A percentile compares a stretch with the other conserved stretches of the same genome.
Conservation (phyloP, 30 jellyfish, hydroid and myxozoan genomes). For the Chironex yamaguchii region DNA sequence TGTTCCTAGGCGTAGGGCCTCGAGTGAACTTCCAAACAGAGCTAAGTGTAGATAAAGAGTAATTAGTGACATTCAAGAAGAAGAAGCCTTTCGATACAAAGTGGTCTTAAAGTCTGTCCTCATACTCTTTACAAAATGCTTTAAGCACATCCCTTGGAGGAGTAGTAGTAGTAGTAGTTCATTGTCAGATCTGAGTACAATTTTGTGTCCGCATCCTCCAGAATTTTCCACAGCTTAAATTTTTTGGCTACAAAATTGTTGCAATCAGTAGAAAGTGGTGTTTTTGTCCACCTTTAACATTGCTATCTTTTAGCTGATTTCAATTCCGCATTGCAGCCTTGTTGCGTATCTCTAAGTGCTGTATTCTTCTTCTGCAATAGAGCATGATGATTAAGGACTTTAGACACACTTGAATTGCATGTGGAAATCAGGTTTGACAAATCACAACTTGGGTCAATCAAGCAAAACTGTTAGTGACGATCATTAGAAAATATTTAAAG, state of each 20-base stretch:
- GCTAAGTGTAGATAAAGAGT: no score
- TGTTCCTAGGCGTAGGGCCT: no score
- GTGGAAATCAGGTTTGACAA: slow-evolving; percentile 10
- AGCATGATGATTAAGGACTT: background rate
- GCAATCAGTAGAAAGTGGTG: slow-evolving; percentile 8
- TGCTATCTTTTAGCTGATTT: slow-evolving; percentile 12
- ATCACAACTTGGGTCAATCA: background rate
- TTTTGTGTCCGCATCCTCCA: no score
- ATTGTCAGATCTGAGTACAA: slow-evolving; percentile 16
- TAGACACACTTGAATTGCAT: background rate
- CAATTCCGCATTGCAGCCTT: slow-evolving; percentile 18
- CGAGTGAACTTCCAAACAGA: no score
- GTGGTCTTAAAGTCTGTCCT: no score
- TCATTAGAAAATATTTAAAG: no score
- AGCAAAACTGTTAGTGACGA: no score
- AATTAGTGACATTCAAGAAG: no score
- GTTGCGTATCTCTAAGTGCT: background rate
- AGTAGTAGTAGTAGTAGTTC: background rate
- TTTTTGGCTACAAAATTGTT: slow-evolving; percentile 15
- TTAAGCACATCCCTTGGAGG: no score
- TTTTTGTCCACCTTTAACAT: slow-evolving; percentile 15
- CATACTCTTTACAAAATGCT: no score
- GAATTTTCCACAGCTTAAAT: background rate
- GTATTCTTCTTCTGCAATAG: background rate
- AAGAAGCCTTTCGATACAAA: no score